A percentile compares a stretch with the other conserved stretches of the same genome.
Conservation (phyloP, 2,888 invertebrate species). For the Coelinius sp. region DNA sequence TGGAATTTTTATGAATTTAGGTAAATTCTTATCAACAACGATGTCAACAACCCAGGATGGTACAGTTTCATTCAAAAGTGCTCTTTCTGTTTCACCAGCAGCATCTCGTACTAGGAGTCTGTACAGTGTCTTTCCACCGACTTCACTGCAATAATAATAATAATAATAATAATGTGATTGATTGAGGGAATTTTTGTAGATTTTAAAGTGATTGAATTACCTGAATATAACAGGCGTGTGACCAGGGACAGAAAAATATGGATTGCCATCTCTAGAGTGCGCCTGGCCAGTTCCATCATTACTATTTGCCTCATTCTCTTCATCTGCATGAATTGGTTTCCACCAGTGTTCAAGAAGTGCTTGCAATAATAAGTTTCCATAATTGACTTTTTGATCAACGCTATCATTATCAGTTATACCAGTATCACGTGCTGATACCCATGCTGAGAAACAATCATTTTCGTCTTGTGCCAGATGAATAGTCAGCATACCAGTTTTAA, state of each 20-base stretch:
- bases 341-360: conserved; percentile 97
- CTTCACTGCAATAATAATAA: conserved; percentile 79
- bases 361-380: conserved; percentile 93
- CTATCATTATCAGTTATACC: conserved; percentile 83
- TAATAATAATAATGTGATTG: background rate
- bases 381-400: conserved; percentile 92
- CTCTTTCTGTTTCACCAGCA: conserved; percentile 94
- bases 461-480: conserved; percentile 98
- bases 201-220: no score
- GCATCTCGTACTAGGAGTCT: conserved; percentile 91
- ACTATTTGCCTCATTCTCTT: conserved; percentile 81
- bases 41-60: conserved; percentile 97
- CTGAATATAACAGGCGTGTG: conserved; percentile 98
- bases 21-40: conserved; percentile 92
- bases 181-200: no score
- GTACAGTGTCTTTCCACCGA: conserved; percentile 94
- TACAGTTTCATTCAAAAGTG: conserved; percentile 91
- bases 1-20: conserved; percentile 96
- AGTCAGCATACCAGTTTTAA: conserved; percentile 98
- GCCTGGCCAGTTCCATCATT: conserved; percentile 66
- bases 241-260: conserved; percentile 90
- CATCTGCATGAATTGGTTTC: conserved; percentile 79
- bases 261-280: conserved; percentile 71
- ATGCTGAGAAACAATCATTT: conserved; percentile 97
- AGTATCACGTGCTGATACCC: conserved; percentile 97